A percentile compares a stretch with the other conserved stretches of the same genome.
These are phyloP conservation scores for Pachypanchax playfairii DNA, from an alignment of 2,113 vertebrate species.

Conservation along the genomic window DNA sequence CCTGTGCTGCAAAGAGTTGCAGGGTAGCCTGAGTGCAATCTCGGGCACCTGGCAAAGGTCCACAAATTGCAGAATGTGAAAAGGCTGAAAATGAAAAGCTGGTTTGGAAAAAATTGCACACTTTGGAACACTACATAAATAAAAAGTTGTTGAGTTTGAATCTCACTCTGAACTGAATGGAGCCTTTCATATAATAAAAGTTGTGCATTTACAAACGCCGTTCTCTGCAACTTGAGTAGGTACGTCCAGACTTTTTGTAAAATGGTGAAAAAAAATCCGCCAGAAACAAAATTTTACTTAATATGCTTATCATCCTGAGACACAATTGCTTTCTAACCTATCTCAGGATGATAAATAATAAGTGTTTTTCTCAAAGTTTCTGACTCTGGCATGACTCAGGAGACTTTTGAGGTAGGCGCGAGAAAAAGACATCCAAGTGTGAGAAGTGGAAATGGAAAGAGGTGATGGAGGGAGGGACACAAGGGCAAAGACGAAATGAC, in stretches of 20 bases:
- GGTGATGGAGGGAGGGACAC: conserved; percentile 9
- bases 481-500: conserved; percentile 46
- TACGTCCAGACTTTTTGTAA: neutral
- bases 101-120: conserved; percentile 7
- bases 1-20: conserved; percentile 30
- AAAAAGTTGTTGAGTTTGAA: neutral
- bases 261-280: no score
- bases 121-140: neutral
- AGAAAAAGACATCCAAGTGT: conserved; percentile 2
- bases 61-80: conserved; percentile 20
- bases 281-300: no score
- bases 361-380: conserved; percentile 17
- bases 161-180: neutral
- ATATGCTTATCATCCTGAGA: neutral
- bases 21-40: conserved; percentile 26
- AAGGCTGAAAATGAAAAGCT: conserved; percentile 31
- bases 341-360: neutral
- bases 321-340: neutral
- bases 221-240: neutral
- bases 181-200: neutral
- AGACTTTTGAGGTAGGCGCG: conserved; percentile 22
- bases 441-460: conserved; percentile 42
- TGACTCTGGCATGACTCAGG: conserved; percentile 1
- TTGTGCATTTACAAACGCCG: neutral
- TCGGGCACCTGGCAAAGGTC: conserved; percentile 20